A percentile compares a stretch with the other conserved stretches of the same genome.
These are phyloP conservation scores for Pachydiplax longipennis DNA, from an alignment of 2,888 invertebrate species.

Conservation along the genomic window DNA sequence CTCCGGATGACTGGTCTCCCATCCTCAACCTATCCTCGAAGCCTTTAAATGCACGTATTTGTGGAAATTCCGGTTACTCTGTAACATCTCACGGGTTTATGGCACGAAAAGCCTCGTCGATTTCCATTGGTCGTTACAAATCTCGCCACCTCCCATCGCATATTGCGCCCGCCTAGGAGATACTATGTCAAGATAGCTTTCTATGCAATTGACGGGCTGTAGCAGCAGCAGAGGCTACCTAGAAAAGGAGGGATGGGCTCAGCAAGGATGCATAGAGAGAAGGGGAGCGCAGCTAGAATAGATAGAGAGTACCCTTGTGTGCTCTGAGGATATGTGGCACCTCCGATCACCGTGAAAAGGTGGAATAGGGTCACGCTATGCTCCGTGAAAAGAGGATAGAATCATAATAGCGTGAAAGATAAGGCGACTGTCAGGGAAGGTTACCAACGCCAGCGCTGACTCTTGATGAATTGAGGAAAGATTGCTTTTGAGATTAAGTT, in stretches of 20 bases:
- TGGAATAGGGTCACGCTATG: slow-evolving; percentile 12
- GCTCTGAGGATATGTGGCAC: not conserved
- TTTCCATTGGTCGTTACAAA: slow-evolving; percentile 19
- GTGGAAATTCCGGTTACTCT: not conserved
- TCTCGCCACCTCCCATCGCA: not conserved
- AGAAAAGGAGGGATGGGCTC: not conserved
- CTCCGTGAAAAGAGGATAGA: not conserved
- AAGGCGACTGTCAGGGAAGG: not conserved
- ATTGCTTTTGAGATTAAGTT: slow-evolving; percentile 20
- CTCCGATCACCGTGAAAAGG: not conserved
- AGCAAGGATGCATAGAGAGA: not conserved
- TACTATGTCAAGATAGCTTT: slow-evolving; percentile 37
- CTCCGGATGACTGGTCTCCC: not conserved
- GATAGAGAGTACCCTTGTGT: not conserved
- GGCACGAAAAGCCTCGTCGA: not conserved
- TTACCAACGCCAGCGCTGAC: not conserved
- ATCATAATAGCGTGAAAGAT: slow-evolving; percentile 3
- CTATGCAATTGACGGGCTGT: slow-evolving; percentile 3
- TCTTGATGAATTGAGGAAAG: not conserved
- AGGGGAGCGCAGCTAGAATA: not conserved
- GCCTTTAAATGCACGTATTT: not conserved
- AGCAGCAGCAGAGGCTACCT: not conserved
- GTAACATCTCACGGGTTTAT: not conserved
- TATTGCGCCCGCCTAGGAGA: slow-evolving; percentile 4
- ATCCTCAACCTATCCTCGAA: not conserved